Evolutionary conservation across 2,888 invertebrate species (phyloP).

Genomic region (Tromatobia lineatoria): DNA sequence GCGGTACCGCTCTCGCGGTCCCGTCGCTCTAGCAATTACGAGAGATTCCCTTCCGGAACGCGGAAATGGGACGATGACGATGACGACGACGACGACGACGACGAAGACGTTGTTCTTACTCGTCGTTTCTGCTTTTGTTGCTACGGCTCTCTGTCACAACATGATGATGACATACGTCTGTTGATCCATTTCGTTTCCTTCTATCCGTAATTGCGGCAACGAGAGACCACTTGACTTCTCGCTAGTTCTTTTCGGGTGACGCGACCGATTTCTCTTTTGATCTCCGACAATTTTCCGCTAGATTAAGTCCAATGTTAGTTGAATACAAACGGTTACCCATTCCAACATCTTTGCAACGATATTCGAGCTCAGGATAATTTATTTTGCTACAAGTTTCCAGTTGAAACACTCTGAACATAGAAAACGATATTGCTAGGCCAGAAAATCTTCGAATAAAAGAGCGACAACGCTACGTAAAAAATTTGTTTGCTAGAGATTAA

Average conservation of each 20-base stretch:
- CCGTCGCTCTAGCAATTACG: constrained; percentile 54
- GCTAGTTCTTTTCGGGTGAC: constrained; percentile 35
- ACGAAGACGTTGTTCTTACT: not conserved
- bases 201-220: constrained; percentile 61
- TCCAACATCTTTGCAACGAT: not conserved
- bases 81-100: constrained; percentile 2
- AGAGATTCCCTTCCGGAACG: constrained; percentile 64
- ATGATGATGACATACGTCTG: constrained; percentile 57
- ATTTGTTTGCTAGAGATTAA: no score
- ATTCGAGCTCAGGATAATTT: not conserved
- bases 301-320: not conserved
- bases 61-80: constrained; percentile 52
- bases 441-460: no score
- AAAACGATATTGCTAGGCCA: not conserved
- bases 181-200: constrained; percentile 57
- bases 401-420: not conserved
- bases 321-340: not conserved
- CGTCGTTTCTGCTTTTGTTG: not conserved
- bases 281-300: constrained; percentile 39
- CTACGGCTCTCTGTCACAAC: constrained; percentile 20
- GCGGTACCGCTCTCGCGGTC: constrained; percentile 34
- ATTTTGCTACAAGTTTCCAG: not conserved
- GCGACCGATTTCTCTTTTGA: constrained; percentile 51
- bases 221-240: constrained; percentile 65
- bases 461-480: no score